Evolutionary conservation across 2,113 vertebrate genomes (phyloP).

Genomic region (Coptodon rendalli): DNA sequence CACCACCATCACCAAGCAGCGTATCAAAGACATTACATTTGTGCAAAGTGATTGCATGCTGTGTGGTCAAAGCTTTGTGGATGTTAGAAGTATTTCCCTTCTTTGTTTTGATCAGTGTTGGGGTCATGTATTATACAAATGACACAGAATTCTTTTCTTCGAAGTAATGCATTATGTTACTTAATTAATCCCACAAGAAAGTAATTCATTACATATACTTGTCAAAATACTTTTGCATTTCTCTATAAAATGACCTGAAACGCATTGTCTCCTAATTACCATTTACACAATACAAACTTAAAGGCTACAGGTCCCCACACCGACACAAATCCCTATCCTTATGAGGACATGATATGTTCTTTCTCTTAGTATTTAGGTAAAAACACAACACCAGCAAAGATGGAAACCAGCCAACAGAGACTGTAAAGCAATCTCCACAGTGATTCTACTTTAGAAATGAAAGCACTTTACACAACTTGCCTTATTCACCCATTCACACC

Average conservation of each 20-base stretch:
- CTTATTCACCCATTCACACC: neutral
- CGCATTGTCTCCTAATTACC: neutral
- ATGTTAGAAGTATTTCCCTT: neutral
- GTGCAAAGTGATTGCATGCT: neutral
- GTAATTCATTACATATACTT: neutral
- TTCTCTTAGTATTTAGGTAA: neutral
- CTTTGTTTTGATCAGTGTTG: neutral
- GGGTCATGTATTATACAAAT: neutral
- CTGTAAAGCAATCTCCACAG: neutral
- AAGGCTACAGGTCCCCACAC: neutral
- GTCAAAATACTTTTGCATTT: neutral
- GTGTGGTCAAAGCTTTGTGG: neutral
- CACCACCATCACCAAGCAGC: fast-evolving
- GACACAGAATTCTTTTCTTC: neutral
- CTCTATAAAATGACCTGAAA: neutral
- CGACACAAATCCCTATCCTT: neutral
- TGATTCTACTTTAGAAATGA: neutral
- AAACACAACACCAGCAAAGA: neutral
- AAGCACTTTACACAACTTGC: neutral
- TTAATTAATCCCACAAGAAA: neutral
- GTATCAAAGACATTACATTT: neutral
- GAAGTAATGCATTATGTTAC: neutral
- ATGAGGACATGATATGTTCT: neutral
- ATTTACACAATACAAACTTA: neutral
- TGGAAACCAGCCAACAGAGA: neutral